Conservation (phyloP, 2,113 vertebrate species). For the Myxocyprinus asiaticus region DNA sequence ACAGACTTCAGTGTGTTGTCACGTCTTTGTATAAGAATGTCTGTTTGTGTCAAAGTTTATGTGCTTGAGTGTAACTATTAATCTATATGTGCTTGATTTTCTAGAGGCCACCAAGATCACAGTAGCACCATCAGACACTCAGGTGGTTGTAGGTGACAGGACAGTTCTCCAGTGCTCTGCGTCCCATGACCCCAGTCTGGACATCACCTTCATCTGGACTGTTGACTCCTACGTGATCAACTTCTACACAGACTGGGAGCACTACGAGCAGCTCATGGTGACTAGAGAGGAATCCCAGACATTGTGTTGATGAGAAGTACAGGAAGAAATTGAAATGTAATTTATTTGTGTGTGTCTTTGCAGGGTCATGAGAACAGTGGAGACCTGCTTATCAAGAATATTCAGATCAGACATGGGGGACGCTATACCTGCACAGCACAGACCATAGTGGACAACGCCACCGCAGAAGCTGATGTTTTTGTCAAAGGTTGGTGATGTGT, state of each 20-base stretch:
- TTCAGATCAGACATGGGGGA: conserved; percentile 87
- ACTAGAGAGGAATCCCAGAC: conserved; percentile 43
- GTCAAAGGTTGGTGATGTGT: conserved; percentile 82
- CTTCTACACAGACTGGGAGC: conserved; percentile 82
- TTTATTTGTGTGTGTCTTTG: conserved; percentile 19
- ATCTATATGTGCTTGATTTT: too few relatives aligned
- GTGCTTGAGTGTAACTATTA: too few relatives aligned
- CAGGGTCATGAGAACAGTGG: conserved; percentile 81
- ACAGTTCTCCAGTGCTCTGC: conserved; percentile 88
- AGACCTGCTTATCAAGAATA: conserved; percentile 86
- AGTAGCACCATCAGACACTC: conserved; percentile 82
- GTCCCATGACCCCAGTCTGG: conserved; percentile 86
- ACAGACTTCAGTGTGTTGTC: too few relatives aligned
- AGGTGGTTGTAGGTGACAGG: conserved; percentile 86
- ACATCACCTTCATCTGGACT: conserved; percentile 93
- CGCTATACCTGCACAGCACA: conserved; percentile 91
- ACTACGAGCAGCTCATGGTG: conserved; percentile 90
- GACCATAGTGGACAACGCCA: conserved; percentile 92
- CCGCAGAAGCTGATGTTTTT: conserved; percentile 87
- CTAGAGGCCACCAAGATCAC: conserved; percentile 89
- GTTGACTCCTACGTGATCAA: conserved; percentile 90
- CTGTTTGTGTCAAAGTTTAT: too few relatives aligned
- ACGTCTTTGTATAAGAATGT: too few relatives aligned
- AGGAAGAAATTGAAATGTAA: background rate
- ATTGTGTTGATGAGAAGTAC: background rate